Evolutionary conservation across 2,113 vertebrate genomes (phyloP).

Genomic region (Halichoerus grypus): DNA sequence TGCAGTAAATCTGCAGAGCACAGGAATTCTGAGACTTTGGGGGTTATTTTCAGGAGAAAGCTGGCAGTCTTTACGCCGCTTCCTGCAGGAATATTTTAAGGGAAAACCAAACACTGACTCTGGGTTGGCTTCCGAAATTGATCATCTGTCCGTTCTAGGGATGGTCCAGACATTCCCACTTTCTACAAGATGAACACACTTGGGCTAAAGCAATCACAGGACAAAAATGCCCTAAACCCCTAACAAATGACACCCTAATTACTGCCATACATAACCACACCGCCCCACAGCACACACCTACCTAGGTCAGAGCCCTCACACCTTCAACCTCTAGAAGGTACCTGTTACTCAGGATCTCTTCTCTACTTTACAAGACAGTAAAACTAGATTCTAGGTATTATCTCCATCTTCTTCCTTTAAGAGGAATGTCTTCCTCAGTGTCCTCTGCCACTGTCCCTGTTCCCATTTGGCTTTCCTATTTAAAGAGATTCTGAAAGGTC

Average conservation of each 20-base stretch:
- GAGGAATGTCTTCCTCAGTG: not conserved
- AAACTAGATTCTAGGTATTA: constrained; percentile 24
- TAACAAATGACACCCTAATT: too few relatives aligned
- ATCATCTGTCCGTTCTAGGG: not conserved
- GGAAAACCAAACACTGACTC: constrained; percentile 52
- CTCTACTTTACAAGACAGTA: not conserved
- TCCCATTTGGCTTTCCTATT: not conserved
- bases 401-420: not conserved
- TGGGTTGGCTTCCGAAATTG: constrained; percentile 16
- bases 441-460: not conserved
- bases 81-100: constrained; percentile 63
- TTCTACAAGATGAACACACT: not conserved
- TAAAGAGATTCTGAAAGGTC: not conserved
- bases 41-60: constrained; percentile 64
- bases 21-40: constrained; percentile 44
- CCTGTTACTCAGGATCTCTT: not conserved
- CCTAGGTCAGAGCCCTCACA: not conserved
- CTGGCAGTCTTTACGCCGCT: constrained; percentile 31
- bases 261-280: not conserved
- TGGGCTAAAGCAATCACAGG: not conserved
- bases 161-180: not conserved
- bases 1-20: constrained; percentile 43
- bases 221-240: not conserved
- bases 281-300: too few relatives aligned
- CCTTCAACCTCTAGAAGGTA: not conserved